Conservation (phyloP, 2,113 vertebrate species). For the Pseudorasbora parva region DNA sequence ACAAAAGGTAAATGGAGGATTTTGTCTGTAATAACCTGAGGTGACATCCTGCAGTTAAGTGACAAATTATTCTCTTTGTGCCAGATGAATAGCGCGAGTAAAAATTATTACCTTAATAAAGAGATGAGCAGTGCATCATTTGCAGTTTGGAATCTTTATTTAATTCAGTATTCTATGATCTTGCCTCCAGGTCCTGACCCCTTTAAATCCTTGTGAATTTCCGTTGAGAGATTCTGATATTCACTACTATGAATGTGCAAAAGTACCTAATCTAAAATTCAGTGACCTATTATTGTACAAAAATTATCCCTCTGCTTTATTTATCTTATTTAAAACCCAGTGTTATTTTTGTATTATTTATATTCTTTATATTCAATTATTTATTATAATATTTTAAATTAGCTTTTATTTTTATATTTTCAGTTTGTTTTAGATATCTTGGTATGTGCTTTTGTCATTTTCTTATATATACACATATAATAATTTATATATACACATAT, state of each 20-base stretch:
- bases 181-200: not conserved
- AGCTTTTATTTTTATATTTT: no score
- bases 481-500: no score
- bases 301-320: not conserved
- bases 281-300: not conserved
- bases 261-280: not conserved
- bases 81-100: not conserved
- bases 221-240: not conserved
- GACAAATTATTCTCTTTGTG: conserved; percentile 24
- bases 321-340: not conserved
- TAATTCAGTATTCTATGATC: not conserved
- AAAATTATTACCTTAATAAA: not conserved
- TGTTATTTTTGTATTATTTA: not conserved
- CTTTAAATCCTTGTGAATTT: not conserved
- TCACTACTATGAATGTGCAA: not conserved
- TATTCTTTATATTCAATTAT: not conserved
- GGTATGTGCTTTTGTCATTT: no score
- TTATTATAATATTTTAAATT: not conserved
- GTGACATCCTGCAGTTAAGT: not conserved
- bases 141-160: not conserved
- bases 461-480: no score
- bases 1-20: conserved; percentile 6
- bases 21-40: conserved; percentile 17
- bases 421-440: no score
- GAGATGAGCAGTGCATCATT: not conserved